Base-by-base conservation (phyloP, 2,113 vertebrate species). In the Eublepharis macularius region DNA sequence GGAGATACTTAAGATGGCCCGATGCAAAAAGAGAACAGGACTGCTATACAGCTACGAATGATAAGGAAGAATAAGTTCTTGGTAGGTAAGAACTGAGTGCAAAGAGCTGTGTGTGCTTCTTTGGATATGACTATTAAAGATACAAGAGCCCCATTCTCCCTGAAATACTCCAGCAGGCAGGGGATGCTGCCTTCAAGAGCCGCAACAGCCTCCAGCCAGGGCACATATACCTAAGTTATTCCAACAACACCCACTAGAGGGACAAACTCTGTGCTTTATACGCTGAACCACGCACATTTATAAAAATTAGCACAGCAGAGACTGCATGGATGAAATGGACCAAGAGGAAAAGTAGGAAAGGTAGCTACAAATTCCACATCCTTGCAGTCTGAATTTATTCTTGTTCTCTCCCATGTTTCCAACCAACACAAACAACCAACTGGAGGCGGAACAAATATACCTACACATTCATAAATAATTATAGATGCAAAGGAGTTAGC, bases 161-260 rank as follows among this genome's bases (percentile, higher is more conserved):
- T 81, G 43, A 51, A 12, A 49, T 49, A 45, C 43, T 47, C 14
- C 41, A 68, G 41, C 60, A 39, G 13, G 68, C 24, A 29, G 21
- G 72, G 32, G 13, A 49, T n/a, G 73, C n/a, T 26, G 6, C 34
- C 65, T 16, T 51, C 21, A 68, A 81, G 32, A 60, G 9, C 7
- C 26, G 12, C 54, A 47, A 34, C 36, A 14, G 51, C 21, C 66
- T 45, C 43, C 19, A 16, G 10, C 4, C 43, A 11, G 57, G 36
- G 12, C 76, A 49, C 29, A 34, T 24, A 19, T 4, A 41, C n/a
- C 57, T 45, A 34, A 3, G 69, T n/a, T 49, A 54, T 80, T 65
- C 77, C 69, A 80, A 12, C 34, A 51, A 32, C 26, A 47, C 45
- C 77, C 84, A 74, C 84, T 49, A 86, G 84, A 74, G 51, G 84